Evolutionary conservation across 1,140 invertebrate genomes (phyloP).

Genomic region (Drosophila sproati): DNA sequence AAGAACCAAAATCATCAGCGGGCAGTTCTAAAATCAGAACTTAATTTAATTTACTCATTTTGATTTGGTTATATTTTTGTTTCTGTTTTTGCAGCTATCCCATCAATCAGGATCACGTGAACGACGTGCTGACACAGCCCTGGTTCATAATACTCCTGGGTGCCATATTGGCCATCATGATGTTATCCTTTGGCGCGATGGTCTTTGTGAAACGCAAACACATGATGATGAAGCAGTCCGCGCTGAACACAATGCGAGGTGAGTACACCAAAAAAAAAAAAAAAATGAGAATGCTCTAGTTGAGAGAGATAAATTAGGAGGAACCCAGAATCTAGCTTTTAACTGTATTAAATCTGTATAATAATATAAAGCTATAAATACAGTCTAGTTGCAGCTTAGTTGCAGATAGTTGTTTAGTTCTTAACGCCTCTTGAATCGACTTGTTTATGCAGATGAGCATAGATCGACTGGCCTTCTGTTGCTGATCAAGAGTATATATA

Average conservation of each 20-base stretch:
- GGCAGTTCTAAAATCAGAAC: not conserved
- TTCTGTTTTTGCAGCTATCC: constrained; percentile 84
- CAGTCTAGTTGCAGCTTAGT: no score
- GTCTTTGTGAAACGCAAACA: constrained; percentile 86
- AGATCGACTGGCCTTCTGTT: no score
- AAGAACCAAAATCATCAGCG: no score
- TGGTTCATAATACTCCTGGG: constrained; percentile 91
- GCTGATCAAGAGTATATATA: no score
- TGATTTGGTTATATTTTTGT: constrained; percentile 27
- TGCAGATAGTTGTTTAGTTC: no score
- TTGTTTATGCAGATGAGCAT: no score
- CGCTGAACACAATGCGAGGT: constrained; percentile 83
- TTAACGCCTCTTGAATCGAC: no score
- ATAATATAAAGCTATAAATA: no score
- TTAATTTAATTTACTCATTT: constrained; percentile 30
- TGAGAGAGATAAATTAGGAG: no score
- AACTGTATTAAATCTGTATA: no score
- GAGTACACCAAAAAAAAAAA: constrained; percentile 40
- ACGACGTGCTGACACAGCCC: constrained; percentile 87
- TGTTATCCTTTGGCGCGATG: constrained; percentile 89
- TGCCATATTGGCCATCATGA: constrained; percentile 88
- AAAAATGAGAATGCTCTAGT: no score
- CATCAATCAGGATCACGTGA: constrained; percentile 85
- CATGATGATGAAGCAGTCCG: constrained; percentile 84
- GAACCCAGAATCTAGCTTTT: no score